Percentiles rank a stretch among this genome's conserved stretches.
Evolutionary conservation across 2,113 vertebrate species (phyloP).

Genomic region (Burhinus oedicnemus): DNA sequence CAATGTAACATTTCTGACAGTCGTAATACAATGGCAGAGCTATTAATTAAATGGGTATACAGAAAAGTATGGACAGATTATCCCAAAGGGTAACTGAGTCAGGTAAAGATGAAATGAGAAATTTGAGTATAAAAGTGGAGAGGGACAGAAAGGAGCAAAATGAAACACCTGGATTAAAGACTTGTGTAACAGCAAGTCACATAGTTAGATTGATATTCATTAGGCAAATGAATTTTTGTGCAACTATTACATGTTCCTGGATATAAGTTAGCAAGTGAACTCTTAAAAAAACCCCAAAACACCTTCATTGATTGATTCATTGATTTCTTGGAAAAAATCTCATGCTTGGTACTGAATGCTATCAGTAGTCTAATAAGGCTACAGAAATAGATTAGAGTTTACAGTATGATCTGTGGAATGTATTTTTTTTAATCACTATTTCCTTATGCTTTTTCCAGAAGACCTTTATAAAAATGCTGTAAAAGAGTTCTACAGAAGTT

Average conservation of each 20-base stretch:
- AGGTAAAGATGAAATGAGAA: conserved; percentile 64
- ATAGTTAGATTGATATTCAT: neutral
- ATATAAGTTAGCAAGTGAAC: conserved; percentile 16
- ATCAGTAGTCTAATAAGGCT: neutral
- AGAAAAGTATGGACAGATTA: conserved; percentile 59
- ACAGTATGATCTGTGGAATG: neutral
- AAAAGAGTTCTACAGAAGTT: neutral
- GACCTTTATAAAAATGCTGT: neutral
- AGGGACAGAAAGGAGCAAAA: conserved; percentile 23
- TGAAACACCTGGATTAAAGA: conserved; percentile 4
- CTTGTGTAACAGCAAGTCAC: neutral
- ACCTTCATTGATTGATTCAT: neutral
- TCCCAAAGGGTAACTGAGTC: conserved; percentile 65
- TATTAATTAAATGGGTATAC: conserved; percentile 59
- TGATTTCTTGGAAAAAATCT: neutral
- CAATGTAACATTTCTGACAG: neutral
- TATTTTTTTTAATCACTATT: neutral
- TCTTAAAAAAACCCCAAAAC: neutral
- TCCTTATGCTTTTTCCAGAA: neutral
- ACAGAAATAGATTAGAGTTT: neutral
- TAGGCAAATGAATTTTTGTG: neutral
- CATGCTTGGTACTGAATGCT: neutral
- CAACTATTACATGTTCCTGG: neutral
- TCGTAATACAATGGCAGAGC: conserved; percentile 35
- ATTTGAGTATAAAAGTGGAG: conserved; percentile 38